Evolutionary conservation across 2,888 invertebrate genomes (phyloP).

Genomic region (Ditylenchus weischeri): DNA sequence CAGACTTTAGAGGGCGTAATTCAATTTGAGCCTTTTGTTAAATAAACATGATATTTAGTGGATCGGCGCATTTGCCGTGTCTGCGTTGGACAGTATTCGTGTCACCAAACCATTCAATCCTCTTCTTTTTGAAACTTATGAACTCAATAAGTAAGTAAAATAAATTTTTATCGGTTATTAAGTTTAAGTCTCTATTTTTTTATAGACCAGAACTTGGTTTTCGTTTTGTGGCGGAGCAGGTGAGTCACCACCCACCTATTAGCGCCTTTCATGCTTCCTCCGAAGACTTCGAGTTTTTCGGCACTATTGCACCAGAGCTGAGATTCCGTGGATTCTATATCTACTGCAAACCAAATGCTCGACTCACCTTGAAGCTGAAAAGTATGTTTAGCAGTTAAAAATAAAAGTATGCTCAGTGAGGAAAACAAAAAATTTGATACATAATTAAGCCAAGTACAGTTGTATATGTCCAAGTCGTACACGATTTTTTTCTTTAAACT

Average conservation of each 20-base stretch:
- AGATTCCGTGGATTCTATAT: slow-evolving; percentile 94
- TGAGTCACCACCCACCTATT: slow-evolving; percentile 88
- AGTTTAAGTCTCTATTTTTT: neutral
- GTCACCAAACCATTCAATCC: slow-evolving; percentile 96
- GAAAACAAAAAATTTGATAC: too few species aligned
- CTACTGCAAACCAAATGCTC: slow-evolving; percentile 86
- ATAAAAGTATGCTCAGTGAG: too few species aligned
- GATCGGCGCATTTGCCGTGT: slow-evolving; percentile 85
- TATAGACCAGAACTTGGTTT: slow-evolving; percentile 55
- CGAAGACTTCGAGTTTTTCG: slow-evolving; percentile 81
- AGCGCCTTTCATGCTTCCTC: slow-evolving; percentile 88
- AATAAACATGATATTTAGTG: slow-evolving; percentile 61
- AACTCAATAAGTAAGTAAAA: slow-evolving; percentile 68
- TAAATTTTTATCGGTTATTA: neutral
- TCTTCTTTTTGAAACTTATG: slow-evolving; percentile 88
- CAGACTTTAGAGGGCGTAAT: too few species aligned
- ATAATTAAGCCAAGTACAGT: too few species aligned
- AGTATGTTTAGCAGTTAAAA: slow-evolving; percentile 26
- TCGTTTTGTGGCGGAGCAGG: slow-evolving; percentile 61
- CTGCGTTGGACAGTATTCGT: slow-evolving; percentile 86
- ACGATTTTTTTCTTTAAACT: too few species aligned
- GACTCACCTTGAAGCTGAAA: slow-evolving; percentile 58
- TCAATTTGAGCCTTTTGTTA: too few species aligned
- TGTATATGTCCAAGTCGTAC: too few species aligned
- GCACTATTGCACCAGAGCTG: slow-evolving; percentile 88